Evolutionary conservation across 2,113 vertebrate species (phyloP).

Genomic region (Solea solea): DNA sequence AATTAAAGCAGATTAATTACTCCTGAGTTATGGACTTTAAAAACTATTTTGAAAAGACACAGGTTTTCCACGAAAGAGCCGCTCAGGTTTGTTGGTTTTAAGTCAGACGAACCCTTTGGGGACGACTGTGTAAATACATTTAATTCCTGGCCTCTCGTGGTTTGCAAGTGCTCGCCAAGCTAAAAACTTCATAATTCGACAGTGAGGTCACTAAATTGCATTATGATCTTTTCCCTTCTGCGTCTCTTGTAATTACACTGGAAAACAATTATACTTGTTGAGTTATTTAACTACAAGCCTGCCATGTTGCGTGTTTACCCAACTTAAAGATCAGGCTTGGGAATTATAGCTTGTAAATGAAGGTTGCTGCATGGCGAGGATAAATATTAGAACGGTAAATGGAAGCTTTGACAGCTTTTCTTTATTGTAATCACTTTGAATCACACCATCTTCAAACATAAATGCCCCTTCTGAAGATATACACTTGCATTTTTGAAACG

Average conservation of each 20-base stretch:
- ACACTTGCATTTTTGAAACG: slow-evolving; percentile 26
- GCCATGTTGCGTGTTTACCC: slow-evolving; percentile 84
- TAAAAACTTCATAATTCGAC: slow-evolving; percentile 90
- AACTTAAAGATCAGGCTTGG: slow-evolving; percentile 83
- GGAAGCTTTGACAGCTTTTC: slow-evolving; percentile 43
- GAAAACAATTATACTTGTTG: slow-evolving; percentile 88
- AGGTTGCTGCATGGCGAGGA: slow-evolving; percentile 59
- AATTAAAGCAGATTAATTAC: slow-evolving; percentile 72
- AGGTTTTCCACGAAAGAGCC: slow-evolving; percentile 82
- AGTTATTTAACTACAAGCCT: slow-evolving; percentile 89
- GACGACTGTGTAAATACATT: slow-evolving; percentile 88
- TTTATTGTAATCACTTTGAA: slow-evolving; percentile 55
- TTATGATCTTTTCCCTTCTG: slow-evolving; percentile 90
- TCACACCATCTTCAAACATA: slow-evolving; percentile 13
- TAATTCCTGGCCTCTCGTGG: slow-evolving; percentile 88
- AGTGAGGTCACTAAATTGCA: slow-evolving; percentile 93
- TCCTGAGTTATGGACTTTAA: slow-evolving; percentile 63
- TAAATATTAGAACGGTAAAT: slow-evolving; percentile 58
- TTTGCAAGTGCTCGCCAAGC: slow-evolving; percentile 86
- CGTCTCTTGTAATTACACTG: slow-evolving; percentile 90
- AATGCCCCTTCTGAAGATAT: slow-evolving; percentile 28
- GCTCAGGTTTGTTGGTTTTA: slow-evolving; percentile 86
- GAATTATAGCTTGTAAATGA: slow-evolving; percentile 78
- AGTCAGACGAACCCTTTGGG: slow-evolving; percentile 86
- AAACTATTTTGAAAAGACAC: slow-evolving; percentile 79